A percentile compares a stretch with the other conserved stretches of the same genome.
phyloP scores from a whole-genome alignment of 2,113 vertebrate species.

The Halichoeres trimaculatus region DNA sequence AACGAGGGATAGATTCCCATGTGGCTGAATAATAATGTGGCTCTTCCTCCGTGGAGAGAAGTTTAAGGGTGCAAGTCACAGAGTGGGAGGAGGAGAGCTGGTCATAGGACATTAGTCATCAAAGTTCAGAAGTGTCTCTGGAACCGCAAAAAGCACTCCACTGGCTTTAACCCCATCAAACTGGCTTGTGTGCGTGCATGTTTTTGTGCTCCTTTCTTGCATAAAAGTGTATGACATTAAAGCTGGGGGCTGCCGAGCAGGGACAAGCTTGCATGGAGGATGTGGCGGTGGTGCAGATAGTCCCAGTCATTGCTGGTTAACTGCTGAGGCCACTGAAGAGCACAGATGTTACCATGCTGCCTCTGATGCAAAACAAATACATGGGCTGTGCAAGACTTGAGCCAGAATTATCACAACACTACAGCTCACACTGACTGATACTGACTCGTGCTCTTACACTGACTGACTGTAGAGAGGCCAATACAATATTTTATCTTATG shows the following conservation, averaged over 20 bases:
- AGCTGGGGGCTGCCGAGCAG: constrained; percentile 31
- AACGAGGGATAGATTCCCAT: constrained; percentile 50
- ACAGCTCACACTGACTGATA: constrained; percentile 1
- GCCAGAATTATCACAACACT: constrained; percentile 33
- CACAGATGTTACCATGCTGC: constrained; percentile 57
- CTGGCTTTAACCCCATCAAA: constrained; percentile 29
- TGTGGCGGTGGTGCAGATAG: constrained; percentile 50
- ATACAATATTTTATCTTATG: constrained; percentile 5
- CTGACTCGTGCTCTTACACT: too few relatives aligned
- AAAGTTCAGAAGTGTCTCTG: constrained; percentile 57
- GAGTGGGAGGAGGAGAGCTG: constrained; percentile 23
- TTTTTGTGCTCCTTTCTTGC: constrained; percentile 14
- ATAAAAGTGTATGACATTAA: constrained; percentile 57
- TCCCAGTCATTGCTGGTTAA: constrained; percentile 52
- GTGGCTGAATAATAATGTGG: constrained; percentile 66
- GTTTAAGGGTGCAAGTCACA: constrained; percentile 25
- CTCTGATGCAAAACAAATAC: constrained; percentile 39
- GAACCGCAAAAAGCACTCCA: constrained; percentile 44
- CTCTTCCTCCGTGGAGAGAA: constrained; percentile 42
- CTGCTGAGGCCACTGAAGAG: constrained; percentile 44
- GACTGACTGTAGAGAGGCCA: constrained; percentile 12
- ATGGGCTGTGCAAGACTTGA: constrained; percentile 2
- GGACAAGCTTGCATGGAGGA: constrained; percentile 37
- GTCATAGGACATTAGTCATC: constrained; percentile 56
- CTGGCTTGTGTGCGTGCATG: constrained; percentile 18